These are phyloP conservation scores for Denticeps clupeoides DNA, from an alignment of 2,797 vertebrate genomes.

Conservation along the genomic window DNA sequence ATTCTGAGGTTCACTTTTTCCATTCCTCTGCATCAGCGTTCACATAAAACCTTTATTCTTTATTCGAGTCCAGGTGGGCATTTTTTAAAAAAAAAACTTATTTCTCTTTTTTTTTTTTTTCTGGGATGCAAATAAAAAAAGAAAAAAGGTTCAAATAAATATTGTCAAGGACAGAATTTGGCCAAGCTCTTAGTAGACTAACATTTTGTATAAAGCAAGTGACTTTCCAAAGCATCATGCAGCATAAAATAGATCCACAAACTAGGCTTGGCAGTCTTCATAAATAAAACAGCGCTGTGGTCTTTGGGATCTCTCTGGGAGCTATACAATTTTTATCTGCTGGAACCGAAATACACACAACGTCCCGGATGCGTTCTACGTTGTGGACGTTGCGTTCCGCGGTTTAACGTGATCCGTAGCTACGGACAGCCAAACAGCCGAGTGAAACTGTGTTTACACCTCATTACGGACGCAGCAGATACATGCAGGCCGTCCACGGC, in stretches of 20 bases:
- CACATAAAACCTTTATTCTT: too few relatives aligned
- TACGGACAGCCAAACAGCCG: too few relatives aligned
- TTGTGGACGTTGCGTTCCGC: too few relatives aligned
- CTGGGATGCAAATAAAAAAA: conserved; percentile 47
- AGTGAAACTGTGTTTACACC: too few relatives aligned
- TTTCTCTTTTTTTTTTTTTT: too few relatives aligned
- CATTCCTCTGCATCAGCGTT: conserved; percentile 31
- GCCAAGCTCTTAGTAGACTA: conserved; percentile 57
- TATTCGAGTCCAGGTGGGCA: too few relatives aligned
- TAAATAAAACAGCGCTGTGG: conserved; percentile 46
- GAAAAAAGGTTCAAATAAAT: conserved; percentile 50
- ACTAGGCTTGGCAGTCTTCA: conserved; percentile 79
- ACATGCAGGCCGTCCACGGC: too few relatives aligned
- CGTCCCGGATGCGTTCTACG: conserved; percentile 39
- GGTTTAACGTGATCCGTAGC: too few relatives aligned
- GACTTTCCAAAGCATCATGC: conserved; percentile 73
- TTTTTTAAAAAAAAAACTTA: conserved; percentile 42
- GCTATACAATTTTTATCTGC: conserved; percentile 35
- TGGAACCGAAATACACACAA: conserved; percentile 13
- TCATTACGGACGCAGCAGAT: too few relatives aligned
- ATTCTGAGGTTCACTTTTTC: too few relatives aligned
- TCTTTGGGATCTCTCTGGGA: conserved; percentile 45
- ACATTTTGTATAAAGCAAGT: conserved; percentile 63
- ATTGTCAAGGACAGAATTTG: conserved; percentile 60
- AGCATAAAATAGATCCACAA: conserved; percentile 70